A percentile compares a stretch with the other conserved stretches of the same genome.
Evolutionary conservation across 2,113 vertebrate species (phyloP).

Genomic region (Odocoileus hemionus): DNA sequence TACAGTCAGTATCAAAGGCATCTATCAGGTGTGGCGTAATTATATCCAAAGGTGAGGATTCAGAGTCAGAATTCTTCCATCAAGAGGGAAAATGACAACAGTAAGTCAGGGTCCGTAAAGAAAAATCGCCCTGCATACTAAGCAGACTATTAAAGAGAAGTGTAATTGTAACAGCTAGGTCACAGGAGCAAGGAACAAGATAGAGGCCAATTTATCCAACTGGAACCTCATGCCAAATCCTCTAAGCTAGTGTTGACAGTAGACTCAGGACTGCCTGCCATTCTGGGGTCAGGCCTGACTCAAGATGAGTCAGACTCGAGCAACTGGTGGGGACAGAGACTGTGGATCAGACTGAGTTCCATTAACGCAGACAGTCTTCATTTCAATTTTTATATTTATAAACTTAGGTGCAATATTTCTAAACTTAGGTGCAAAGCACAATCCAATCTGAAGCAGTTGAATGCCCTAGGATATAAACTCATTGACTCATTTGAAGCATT

Average conservation of each 20-base stretch:
- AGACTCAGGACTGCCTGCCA: not conserved
- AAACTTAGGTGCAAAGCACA: not conserved
- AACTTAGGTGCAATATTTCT: not conserved
- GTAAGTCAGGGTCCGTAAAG: not conserved
- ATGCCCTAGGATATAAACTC: not conserved
- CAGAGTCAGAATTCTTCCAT: not conserved
- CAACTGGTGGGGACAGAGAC: not conserved
- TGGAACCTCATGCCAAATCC: not conserved
- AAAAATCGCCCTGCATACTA: not conserved
- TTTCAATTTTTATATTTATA: slow-evolving; percentile 5
- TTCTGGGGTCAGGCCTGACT: not conserved
- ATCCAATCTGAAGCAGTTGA: not conserved
- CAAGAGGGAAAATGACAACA: not conserved
- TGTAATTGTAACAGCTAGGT: not conserved
- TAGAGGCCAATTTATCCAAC: not conserved
- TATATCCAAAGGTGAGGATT: not conserved
- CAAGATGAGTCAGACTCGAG: not conserved
- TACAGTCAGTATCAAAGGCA: not conserved
- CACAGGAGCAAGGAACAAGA: not conserved
- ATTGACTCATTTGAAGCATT: not conserved
- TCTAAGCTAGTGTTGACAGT: not conserved
- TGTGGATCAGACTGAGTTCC: not conserved
- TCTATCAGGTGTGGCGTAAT: not conserved
- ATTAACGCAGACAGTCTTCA: not conserved
- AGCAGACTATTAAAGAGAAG: not conserved